Percentiles rank a stretch among this genome's conserved stretches.
These are phyloP conservation scores for Dasypus novemcinctus DNA, from an alignment of 2,113 vertebrate species.

Conservation along the genomic window DNA sequence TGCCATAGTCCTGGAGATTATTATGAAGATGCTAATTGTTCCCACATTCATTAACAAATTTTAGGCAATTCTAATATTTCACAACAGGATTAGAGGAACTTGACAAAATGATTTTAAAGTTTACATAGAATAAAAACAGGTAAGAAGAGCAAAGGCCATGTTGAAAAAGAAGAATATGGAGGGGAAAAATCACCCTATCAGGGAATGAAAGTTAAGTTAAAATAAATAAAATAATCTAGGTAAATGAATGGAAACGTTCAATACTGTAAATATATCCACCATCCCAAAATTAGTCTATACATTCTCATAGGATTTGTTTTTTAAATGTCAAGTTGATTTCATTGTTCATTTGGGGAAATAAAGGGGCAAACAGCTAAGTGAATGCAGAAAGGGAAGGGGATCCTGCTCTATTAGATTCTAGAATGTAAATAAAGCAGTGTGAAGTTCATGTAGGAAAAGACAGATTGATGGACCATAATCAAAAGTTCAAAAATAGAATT, in stretches of 20 bases:
- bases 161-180: neutral
- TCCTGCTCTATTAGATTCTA: neutral
- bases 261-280: neutral
- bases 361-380: neutral
- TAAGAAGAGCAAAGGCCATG: neutral
- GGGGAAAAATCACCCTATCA: neutral
- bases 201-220: neutral
- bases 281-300: neutral
- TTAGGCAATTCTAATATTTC: neutral
- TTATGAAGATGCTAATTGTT: neutral
- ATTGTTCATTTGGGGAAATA: neutral
- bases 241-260: neutral
- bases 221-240: neutral
- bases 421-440: conserved; percentile 2
- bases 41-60: neutral
- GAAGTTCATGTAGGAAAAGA: neutral
- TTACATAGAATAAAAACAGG: neutral
- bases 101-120: neutral
- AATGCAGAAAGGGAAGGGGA: neutral
- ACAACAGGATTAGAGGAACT: neutral
- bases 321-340: neutral
- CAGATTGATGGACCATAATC: neutral
- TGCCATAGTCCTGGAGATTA: neutral
- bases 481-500: neutral
- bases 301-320: neutral